phyloP scores from a whole-genome alignment of 2,113 vertebrate genomes.

The Ochotona curzoniae region DNA sequence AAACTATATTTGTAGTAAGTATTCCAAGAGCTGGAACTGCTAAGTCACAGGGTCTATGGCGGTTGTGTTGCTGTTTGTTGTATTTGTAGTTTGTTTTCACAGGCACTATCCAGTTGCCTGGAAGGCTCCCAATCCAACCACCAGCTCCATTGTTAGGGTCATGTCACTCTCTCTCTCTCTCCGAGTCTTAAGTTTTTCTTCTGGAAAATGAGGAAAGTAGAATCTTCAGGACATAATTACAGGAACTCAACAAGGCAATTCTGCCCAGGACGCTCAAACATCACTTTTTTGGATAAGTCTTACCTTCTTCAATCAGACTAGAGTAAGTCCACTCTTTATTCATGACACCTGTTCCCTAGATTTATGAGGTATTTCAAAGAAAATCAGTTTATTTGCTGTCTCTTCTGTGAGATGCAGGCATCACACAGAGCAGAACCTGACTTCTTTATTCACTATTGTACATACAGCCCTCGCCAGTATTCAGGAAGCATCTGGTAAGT shows the following conservation, averaged over 20 bases:
- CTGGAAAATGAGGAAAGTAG: constrained; percentile 42
- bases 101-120: not conserved
- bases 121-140: not conserved
- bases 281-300: not conserved
- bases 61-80: not conserved
- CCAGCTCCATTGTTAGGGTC: not conserved
- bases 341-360: not conserved
- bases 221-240: not conserved
- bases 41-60: not conserved
- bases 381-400: not conserved
- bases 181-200: not conserved
- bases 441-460: not conserved
- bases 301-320: not conserved
- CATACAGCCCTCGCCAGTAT: not conserved
- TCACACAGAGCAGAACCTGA: not conserved
- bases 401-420: not conserved
- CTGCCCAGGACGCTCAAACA: not conserved
- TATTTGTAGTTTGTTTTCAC: not conserved
- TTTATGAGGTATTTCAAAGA: not conserved
- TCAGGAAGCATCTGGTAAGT: not conserved
- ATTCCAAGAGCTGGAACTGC: not conserved
- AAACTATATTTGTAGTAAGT: not conserved
- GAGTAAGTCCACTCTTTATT: not conserved
- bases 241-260: not conserved
- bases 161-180: not conserved